Conservation (phyloP, 2,888 invertebrate genomes). For the Hypomecis atomaria region DNA sequence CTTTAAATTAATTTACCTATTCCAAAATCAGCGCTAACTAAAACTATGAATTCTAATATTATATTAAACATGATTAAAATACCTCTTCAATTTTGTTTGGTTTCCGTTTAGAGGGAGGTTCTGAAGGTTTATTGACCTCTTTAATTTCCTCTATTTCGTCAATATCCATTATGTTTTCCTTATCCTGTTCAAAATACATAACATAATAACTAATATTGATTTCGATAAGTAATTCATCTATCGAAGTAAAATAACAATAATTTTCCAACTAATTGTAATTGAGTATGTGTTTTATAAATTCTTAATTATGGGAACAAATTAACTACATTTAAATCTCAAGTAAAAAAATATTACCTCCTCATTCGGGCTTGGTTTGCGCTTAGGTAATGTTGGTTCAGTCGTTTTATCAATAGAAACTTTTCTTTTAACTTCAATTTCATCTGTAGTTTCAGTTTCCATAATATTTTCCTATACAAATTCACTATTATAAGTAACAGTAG, state of each 20-base stretch:
- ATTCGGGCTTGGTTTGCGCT: slow-evolving; percentile 49
- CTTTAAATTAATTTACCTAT: no score
- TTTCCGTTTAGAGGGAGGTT: slow-evolving; percentile 41
- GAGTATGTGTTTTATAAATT: not conserved
- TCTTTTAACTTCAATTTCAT: slow-evolving; percentile 50
- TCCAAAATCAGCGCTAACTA: no score
- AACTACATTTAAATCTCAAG: not conserved
- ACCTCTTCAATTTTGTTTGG: slow-evolving; percentile 39
- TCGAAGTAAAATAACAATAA: no score
- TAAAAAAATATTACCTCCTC: slow-evolving; percentile 46
- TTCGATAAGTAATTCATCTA: no score
- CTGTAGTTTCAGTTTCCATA: slow-evolving; percentile 44
- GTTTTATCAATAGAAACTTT: slow-evolving; percentile 50
- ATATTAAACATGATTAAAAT: slow-evolving; percentile 9
- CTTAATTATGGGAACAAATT: not conserved
- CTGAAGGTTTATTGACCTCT: slow-evolving; percentile 43
- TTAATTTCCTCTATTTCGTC: slow-evolving; percentile 38
- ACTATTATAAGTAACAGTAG: not conserved
- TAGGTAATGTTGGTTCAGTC: slow-evolving; percentile 39
- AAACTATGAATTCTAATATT: slow-evolving; percentile 5
- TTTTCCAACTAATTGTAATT: no score
- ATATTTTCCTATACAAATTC: slow-evolving; percentile 44
- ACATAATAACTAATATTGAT: no score
- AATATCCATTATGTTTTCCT: slow-evolving; percentile 45
- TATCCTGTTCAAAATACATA: slow-evolving; percentile 42